Evolutionary conservation across 2,797 vertebrate species (phyloP), one percentile per base, ranked within the genome.

Genomic region (Peromyscus aztecus): DNA sequence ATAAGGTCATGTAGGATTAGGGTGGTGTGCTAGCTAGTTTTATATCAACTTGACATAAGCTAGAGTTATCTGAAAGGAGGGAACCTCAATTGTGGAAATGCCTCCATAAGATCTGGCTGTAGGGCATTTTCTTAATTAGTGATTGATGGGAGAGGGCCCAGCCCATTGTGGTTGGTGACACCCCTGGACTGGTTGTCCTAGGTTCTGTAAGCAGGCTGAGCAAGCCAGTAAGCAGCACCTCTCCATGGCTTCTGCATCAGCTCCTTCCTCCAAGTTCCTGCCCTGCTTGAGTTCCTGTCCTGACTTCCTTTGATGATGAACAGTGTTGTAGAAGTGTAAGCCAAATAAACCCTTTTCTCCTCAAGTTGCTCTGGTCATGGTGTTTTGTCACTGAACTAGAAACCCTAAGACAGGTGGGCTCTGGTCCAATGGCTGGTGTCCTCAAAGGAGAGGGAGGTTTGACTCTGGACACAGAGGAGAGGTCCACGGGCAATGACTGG

Each of bases 391-490:
- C 31, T 69, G 43, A 14, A 24, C 14, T 1, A 85, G 29, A 85
- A 67, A 65, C 19, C 23, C 11, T 85, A 63, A 19, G 59, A 19
- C 10, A 67, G 40, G 40, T 71, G 23, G n/a, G 23, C 49, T 71
- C 67, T 87, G 21, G 5, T 73, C n/a, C 24, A 88, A 12, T 82
- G 55, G 61, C 16, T 37, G 27, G 10, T 67, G 17, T 87, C 78
- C 82, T 94, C 49, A 67, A 63, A 81, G 21, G 82, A 90, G 85
- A 88, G 49, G 31, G 63, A 78, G 1, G 52, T 80, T 69, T 95
- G 80, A 34, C 31, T 27, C 43, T 3, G 43, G 57, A 77, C 17
- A 59, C 21, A 73, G 75, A 63, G 29, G 75, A 46, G 21, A 69
- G 55, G 23, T 31, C 23, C 2, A 40, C 43, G 67, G 40, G n/a